phyloP scores from a whole-genome alignment of 2,888 invertebrate species.

The Helleia helle region DNA sequence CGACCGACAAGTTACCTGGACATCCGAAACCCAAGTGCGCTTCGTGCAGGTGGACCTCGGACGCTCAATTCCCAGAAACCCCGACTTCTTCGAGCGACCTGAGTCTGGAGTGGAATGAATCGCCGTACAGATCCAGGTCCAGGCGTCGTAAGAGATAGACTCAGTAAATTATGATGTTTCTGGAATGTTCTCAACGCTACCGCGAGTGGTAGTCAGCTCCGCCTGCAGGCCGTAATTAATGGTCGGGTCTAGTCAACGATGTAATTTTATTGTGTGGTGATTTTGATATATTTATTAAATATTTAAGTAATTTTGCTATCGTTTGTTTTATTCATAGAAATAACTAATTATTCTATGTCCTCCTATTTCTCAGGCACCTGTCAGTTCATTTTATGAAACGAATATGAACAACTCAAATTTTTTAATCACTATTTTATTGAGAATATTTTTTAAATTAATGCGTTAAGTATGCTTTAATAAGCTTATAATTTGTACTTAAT shows the following conservation, averaged over 20 bases:
- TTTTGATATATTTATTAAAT: constrained; percentile 4
- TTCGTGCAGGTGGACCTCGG: constrained; percentile 64
- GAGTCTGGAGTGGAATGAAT: constrained; percentile 60
- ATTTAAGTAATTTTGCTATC: neutral
- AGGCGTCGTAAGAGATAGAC: constrained; percentile 55
- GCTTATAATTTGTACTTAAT: too few species aligned
- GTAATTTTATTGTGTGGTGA: constrained; percentile 4
- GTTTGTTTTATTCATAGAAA: neutral
- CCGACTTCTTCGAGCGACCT: constrained; percentile 58
- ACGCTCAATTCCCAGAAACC: constrained; percentile 65
- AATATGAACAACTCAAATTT: too few species aligned
- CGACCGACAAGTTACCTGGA: constrained; percentile 37
- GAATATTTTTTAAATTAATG: too few species aligned
- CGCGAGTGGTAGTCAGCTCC: neutral
- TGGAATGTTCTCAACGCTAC: constrained; percentile 5
- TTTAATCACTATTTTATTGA: too few species aligned
- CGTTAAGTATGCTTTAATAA: too few species aligned
- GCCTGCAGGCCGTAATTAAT: constrained; percentile 1
- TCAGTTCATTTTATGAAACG: too few species aligned
- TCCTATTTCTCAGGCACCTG: too few species aligned
- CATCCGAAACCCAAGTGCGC: constrained; percentile 48
- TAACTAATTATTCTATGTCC: neutral
- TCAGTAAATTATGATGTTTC: neutral
- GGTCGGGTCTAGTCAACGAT: constrained; percentile 2
- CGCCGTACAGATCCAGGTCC: constrained; percentile 45